Conservation (phyloP, 2,797 vertebrate species). For the Phataginus tricuspis region DNA sequence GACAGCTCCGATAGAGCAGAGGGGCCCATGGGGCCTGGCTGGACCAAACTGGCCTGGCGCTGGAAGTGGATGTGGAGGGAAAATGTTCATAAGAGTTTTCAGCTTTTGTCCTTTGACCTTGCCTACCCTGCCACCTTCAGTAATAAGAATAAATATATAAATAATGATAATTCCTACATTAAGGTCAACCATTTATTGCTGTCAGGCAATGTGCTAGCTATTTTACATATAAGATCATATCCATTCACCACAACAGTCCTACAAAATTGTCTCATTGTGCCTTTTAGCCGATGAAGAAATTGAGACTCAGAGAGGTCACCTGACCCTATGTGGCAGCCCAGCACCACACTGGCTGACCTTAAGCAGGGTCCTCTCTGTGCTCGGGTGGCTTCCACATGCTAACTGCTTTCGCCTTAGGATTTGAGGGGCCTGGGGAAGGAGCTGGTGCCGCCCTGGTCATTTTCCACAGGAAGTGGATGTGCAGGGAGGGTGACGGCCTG, state of each 20-base stretch:
- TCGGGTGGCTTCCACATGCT: too few relatives aligned
- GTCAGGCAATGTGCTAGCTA: background rate
- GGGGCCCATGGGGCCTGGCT: constrained; percentile 57
- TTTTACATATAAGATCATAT: background rate
- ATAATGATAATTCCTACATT: background rate
- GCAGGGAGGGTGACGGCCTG: fast-evolving
- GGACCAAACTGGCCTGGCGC: constrained; percentile 57
- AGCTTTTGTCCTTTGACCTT: background rate
- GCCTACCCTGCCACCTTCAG: background rate
- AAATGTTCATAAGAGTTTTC: background rate
- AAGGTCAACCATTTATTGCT: background rate
- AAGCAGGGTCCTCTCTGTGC: fast-evolving
- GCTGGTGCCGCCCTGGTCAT: background rate
- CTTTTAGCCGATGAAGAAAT: background rate
- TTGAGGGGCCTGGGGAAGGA: background rate
- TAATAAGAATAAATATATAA: background rate
- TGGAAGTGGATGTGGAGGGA: background rate
- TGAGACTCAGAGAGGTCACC: background rate
- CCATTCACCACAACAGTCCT: background rate
- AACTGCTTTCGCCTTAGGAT: background rate
- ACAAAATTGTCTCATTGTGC: background rate
- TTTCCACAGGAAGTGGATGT: background rate
- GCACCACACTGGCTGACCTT: too few relatives aligned
- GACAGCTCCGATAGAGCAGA: constrained; percentile 74
- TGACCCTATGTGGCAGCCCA: fast-evolving